These are phyloP conservation scores for Meleagris gallopavo DNA, from an alignment of 2,113 vertebrate species.

Conservation along the genomic window DNA sequence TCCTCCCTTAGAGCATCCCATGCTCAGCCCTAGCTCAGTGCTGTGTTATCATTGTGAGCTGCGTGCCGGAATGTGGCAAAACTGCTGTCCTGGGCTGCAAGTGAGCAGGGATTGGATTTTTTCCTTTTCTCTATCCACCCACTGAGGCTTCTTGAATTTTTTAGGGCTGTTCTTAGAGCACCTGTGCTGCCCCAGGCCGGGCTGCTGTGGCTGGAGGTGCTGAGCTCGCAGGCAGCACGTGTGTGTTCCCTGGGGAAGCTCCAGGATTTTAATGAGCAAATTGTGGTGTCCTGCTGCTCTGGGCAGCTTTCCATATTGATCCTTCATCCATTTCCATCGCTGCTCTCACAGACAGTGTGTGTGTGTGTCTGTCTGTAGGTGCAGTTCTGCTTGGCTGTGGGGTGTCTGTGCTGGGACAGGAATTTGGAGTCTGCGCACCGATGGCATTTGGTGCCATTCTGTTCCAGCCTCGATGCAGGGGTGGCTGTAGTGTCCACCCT, in stretches of 20 bases:
- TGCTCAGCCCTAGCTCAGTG: background rate
- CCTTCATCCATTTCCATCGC: slow-evolving; percentile 14
- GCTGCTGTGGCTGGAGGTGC: background rate
- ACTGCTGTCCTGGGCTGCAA: background rate
- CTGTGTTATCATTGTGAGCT: background rate
- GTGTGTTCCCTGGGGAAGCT: background rate
- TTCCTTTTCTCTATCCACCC: background rate
- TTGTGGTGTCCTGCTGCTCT: slow-evolving; percentile 39
- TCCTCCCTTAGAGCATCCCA: background rate
- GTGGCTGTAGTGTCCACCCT: background rate
- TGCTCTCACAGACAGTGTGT: background rate
- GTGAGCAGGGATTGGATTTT: background rate
- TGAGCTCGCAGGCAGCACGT: background rate
- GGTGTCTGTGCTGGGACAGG: background rate
- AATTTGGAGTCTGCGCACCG: background rate
- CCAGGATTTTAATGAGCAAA: background rate
- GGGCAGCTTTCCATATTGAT: slow-evolving; percentile 51
- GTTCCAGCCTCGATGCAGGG: background rate
- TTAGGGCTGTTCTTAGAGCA: background rate
- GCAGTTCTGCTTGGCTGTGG: background rate
- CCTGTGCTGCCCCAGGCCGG: background rate
- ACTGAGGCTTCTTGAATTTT: background rate
- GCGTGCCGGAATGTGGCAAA: background rate
- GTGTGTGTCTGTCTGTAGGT: slow-evolving; percentile 18
- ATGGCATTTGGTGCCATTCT: background rate